Conservation (phyloP, 2,113 vertebrate species). For the Psammodynastes pulverulentus region DNA sequence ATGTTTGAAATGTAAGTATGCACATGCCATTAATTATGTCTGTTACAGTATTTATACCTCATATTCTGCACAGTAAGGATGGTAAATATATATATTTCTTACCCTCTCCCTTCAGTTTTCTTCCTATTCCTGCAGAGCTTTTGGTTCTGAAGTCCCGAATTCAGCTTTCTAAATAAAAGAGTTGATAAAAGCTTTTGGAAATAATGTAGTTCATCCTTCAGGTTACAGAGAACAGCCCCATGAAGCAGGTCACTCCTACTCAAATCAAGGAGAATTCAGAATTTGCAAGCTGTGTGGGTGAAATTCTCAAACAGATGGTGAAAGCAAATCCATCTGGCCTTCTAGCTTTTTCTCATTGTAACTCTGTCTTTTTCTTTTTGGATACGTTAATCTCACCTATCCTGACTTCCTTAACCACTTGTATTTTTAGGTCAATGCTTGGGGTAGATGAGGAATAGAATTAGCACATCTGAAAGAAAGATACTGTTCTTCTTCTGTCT, state of each 20-base stretch:
- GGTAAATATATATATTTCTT: neutral
- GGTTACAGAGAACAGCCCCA: neutral
- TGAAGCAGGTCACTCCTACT: neutral
- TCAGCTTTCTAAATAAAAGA: neutral
- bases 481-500: neutral
- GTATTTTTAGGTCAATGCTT: neutral
- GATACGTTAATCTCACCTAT: neutral
- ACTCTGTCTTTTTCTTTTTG: neutral
- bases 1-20: constrained; percentile 2
- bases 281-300: neutral
- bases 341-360: neutral
- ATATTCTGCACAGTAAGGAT: neutral
- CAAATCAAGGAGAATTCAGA: neutral
- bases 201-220: neutral
- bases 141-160: neutral
- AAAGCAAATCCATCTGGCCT: neutral
- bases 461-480: neutral
- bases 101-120: neutral
- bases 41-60: neutral
- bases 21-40: neutral
- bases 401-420: neutral
- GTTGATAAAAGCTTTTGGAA: neutral
- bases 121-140: neutral
- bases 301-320: neutral
- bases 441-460: neutral